Base-by-base conservation (phyloP, 2,797 vertebrate genomes). In the Dryobates pubescens region DNA sequence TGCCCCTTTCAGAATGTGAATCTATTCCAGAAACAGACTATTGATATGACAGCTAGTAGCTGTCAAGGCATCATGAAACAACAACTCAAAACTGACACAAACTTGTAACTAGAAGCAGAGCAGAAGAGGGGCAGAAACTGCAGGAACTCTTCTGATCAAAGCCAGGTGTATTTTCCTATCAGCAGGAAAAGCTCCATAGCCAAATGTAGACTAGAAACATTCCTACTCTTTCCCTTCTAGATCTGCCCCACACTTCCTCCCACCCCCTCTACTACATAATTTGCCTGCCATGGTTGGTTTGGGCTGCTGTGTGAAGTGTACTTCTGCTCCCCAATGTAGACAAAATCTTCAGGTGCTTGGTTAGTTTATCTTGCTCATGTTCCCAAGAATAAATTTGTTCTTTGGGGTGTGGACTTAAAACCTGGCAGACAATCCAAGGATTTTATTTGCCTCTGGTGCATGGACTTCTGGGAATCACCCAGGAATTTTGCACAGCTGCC, bases 291-390 rank as follows among this genome's bases (percentile, higher is more conserved):
- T 6, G 34, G 14, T 9, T 88, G 32, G 5, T 65, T 82, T 64
- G 80, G 30, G 36, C 36, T 62, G 20, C 29, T 20, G 24, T 56
- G 38, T 3, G 34, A 45, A 43, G 7, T 0, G 5, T 53, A 36
- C 20, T 74, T 34, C 47, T 27, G 22, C 22, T 47, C n/a, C 19
- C 7, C 11, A 2, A 3, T 0, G 2, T 0, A 63, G 23, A n/a
- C 23, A 34, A 78, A 64, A 8, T 18, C 49, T 29, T 63, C 70
- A 26, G 14, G 32, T 43, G 8, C 34, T 61, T 30, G 20, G 41
- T 43, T 69, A 30, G 17, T 6, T 41, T 34, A 18, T 20, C 51
- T 57, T 68, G 16, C 23, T 65, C 24, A 1, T 6, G 20, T 6
- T 75, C 23, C 18, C 27, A 64, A 38, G 14, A 61, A 45, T 0